Evolutionary conservation across 2,888 invertebrate species (phyloP), one percentile per base, ranked within the genome.

Genomic region (Physocephala rufipes): DNA sequence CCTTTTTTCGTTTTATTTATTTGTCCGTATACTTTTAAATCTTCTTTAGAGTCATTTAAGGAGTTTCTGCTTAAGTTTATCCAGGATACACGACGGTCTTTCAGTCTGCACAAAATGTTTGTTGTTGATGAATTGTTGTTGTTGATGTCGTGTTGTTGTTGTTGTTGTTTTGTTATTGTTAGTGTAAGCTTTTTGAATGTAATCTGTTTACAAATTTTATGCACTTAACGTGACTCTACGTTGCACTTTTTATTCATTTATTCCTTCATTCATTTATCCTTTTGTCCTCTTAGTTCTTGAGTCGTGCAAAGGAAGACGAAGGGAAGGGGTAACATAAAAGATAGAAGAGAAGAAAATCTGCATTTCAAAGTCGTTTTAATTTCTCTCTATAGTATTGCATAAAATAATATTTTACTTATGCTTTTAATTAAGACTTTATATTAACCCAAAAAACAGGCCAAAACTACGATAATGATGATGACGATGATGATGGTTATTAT

Each of bases 201-300:
- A 21, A 2, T 53, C 51, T 64, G 9, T 28, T 49, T 26, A 26
- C 49, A 36, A 47, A 49, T 47, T 47, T 49, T 47, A 26, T 64
- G 64, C n/a, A 28, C 49, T 47, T 64, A 51, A 64, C 49, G 51
- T 53, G 53, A 53, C 53, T n/a, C n/a, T 53, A 21, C 21, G 53
- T 21, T 53, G 53, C 53, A 16, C 19, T 21, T 53, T 24, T n/a
- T n/a, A 19, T 24, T 53, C 21, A n/a, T 12, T 24, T 21, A 21
- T n/a, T 53, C 36, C 4, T 36, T 7, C 28, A 26, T 58, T 24
- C 58, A 13, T 55, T 19, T 15, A 13, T 12, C 24, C 28, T 28
- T 24, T 28, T 24, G 5, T n/a, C 3, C 12, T 49, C 49, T 49
- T 49, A 15, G 5, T 19, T 49, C 49, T 49, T 49, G 3, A 36